These are phyloP conservation scores for Callospermophilus lateralis DNA, from an alignment of 2,113 vertebrate species.

Conservation along the genomic window DNA sequence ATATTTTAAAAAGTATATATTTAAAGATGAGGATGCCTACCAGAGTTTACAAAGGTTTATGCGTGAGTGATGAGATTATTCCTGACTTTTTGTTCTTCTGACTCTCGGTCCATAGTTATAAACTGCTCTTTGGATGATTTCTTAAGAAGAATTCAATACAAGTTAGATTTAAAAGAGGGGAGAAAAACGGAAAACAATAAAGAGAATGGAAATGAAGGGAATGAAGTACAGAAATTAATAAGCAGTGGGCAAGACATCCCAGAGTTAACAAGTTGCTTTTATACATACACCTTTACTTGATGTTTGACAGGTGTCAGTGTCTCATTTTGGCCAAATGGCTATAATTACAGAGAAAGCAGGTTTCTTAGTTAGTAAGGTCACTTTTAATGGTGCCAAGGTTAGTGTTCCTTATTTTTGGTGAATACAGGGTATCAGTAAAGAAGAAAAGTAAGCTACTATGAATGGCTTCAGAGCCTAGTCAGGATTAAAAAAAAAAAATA, in stretches of 20 bases:
- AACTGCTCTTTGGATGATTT: not conserved
- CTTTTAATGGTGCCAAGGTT: not conserved
- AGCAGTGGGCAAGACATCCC: not conserved
- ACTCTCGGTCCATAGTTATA: not conserved
- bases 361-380: not conserved
- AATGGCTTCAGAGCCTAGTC: not conserved
- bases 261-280: not conserved
- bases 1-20: not conserved
- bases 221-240: not conserved
- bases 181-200: not conserved
- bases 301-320: not conserved
- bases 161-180: not conserved
- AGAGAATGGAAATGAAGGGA: not conserved
- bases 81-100: not conserved
- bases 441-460: not conserved
- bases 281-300: not conserved
- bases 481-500: too few species aligned
- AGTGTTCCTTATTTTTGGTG: not conserved
- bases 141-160: not conserved
- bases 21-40: not conserved
- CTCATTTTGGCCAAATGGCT: not conserved
- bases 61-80: not conserved
- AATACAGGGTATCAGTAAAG: not conserved
- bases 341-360: not conserved
- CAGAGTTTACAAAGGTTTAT: not conserved